phyloP scores from a whole-genome alignment of 1,140 invertebrate species.

The Fopius arisanus region DNA sequence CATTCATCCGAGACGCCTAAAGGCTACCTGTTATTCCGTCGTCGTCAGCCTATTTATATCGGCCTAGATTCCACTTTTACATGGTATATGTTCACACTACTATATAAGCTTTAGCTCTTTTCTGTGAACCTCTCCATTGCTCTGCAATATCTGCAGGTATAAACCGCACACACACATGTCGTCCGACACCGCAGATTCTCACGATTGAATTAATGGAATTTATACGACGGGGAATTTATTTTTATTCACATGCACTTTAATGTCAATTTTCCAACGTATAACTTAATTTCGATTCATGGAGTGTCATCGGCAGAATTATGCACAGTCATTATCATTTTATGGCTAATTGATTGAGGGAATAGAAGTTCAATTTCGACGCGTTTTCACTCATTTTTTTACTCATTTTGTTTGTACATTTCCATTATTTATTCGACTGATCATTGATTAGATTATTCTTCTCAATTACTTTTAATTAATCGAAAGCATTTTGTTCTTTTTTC shows the following conservation, averaged over 20 bases:
- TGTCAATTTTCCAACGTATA: not conserved
- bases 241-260: conserved; percentile 20
- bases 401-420: no score
- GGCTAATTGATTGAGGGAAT: no score
- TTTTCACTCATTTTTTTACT: no score
- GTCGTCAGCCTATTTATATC: conserved; percentile 64
- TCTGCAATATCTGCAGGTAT: conserved; percentile 37
- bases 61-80: conserved; percentile 65
- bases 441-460: no score
- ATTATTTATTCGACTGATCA: no score
- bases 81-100: conserved; percentile 47
- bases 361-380: no score
- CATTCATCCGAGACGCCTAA: conserved; percentile 35
- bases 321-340: not conserved
- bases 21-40: conserved; percentile 64
- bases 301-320: not conserved
- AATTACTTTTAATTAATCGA: no score
- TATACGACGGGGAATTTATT: conserved; percentile 49
- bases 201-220: conserved; percentile 53
- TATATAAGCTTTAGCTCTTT: not conserved
- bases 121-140: conserved; percentile 23
- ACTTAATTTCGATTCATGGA: not conserved
- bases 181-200: conserved; percentile 52
- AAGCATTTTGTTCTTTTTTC: no score
- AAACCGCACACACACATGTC: conserved; percentile 27